A percentile compares a stretch with the other conserved stretches of the same genome.
These are phyloP conservation scores for Cryptocephalus moraei DNA, from an alignment of 2,888 invertebrate genomes.

Conservation along the genomic window DNA sequence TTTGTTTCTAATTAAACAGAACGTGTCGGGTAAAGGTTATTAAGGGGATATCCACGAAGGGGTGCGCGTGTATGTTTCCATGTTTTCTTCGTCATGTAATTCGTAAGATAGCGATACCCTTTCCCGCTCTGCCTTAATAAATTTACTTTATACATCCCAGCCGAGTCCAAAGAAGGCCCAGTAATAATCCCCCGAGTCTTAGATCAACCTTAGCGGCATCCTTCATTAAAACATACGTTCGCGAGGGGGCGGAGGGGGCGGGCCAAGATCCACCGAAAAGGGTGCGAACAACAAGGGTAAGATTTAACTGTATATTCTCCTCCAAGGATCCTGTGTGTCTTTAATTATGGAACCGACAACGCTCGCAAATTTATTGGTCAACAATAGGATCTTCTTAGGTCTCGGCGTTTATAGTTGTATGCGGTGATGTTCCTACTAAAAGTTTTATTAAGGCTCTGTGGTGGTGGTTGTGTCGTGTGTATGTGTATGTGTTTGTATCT, in stretches of 20 bases:
- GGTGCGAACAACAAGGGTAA: constrained; percentile 13
- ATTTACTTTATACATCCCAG: neutral
- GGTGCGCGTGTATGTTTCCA: no score
- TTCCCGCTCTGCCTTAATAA: neutral
- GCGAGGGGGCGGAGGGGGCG: constrained; percentile 6
- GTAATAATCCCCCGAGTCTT: constrained; percentile 12
- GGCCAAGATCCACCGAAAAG: constrained; percentile 6
- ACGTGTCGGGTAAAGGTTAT: no score
- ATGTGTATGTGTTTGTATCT: no score
- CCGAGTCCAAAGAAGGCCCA: constrained; percentile 7
- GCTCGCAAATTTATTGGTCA: constrained; percentile 20
- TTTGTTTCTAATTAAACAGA: no score
- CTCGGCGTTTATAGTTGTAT: constrained; percentile 1
- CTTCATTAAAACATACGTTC: constrained; percentile 18
- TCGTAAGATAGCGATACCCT: no score
- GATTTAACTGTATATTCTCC: constrained; percentile 6
- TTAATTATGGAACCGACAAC: constrained; percentile 27
- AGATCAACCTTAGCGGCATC: constrained; percentile 14
- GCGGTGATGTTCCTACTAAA: neutral
- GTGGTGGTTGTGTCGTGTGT: no score
- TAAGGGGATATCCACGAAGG: no score
- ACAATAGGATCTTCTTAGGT: constrained; percentile 12
- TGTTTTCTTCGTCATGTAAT: no score
- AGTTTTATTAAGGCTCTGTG: no score
- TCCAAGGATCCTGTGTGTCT: constrained; percentile 17